Evolutionary conservation across 2,888 invertebrate genomes (phyloP), one percentile per base, ranked within the genome.

Genomic region (Mythimna lalbum): DNA sequence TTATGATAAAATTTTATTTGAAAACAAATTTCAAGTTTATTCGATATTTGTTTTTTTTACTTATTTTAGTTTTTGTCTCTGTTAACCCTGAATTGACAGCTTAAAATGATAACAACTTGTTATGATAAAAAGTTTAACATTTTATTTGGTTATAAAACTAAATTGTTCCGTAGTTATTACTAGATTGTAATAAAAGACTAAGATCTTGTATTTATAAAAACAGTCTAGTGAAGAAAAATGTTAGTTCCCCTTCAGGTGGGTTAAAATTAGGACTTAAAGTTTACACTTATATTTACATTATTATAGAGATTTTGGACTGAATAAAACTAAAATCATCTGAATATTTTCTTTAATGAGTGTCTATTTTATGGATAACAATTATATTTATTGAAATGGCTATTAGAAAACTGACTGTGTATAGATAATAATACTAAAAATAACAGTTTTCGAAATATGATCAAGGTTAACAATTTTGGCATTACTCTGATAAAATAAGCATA

Each of bases 191-290:
- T 23, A 14, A 53, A 63, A 76, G 47, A 63, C 31, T 65, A 39
- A 56, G 27, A 55, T 56, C 36, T 67, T 69, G n/a, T 61, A 55
- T 64, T 60, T 57, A 59, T 57, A 52, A 52, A 63, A 65, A 55
- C 63, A 67, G 36, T 57, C n/a, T 56, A 68, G 21, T 56, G 31
- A 59, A 64, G 43, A 71, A 86, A 72, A 81, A 92, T 92, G 91
- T 80, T 91, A 69, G 67, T 75, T 33, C 63, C 78, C 31, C 52
- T 87, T 49, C 85, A 87, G 88, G 92, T 91, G 76, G 82, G 87
- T 78, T 23, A 27, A 75, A 63, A 69, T 69, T 67, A 71, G 64
- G 67, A 61, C 39, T 78, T 39, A 47, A 59, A 53, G 27, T 78
- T 50, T 71, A 72, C 74, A 39, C 33, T 36, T 60, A 63, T 52